These are phyloP conservation scores for Aleiodes alternator DNA, from an alignment of 2,888 invertebrate species.

Conservation along the genomic window DNA sequence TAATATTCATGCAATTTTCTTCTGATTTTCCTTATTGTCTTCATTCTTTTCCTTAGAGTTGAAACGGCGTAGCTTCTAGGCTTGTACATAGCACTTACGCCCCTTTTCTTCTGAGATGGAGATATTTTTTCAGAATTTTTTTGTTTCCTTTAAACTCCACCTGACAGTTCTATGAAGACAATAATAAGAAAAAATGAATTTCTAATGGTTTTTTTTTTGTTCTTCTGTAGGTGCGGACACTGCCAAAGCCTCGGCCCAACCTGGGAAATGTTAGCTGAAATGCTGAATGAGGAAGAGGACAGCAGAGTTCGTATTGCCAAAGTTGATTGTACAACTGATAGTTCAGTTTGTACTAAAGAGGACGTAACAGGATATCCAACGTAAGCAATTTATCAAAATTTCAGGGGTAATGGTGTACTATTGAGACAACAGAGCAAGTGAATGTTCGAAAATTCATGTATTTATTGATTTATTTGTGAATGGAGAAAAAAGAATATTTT, in stretches of 20 bases:
- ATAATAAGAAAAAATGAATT: not conserved
- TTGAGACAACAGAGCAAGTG: too few relatives aligned
- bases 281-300: constrained; percentile 80
- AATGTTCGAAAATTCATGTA: too few relatives aligned
- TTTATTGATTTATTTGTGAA: not conserved
- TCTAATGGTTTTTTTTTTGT: not conserved
- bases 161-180: not conserved
- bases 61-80: too few relatives aligned
- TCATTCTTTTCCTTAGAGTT: too few relatives aligned
- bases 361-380: constrained; percentile 85
- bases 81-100: too few relatives aligned
- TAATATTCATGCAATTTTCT: too few relatives aligned
- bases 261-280: constrained; percentile 85
- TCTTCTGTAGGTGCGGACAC: constrained; percentile 85
- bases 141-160: not conserved
- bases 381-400: constrained; percentile 64
- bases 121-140: not conserved
- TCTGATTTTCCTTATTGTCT: too few relatives aligned
- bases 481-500: not conserved
- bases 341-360: constrained; percentile 83
- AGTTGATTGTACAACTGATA: constrained; percentile 87
- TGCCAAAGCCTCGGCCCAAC: constrained; percentile 86
- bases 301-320: constrained; percentile 84
- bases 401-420: not conserved
- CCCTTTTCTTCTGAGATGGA: too few relatives aligned